A percentile compares a stretch with the other conserved stretches of the same genome.
Evolutionary conservation across 30 jellyfish, hydroid and myxozoan species (phyloP).

Genomic region (Calvadosia cruxmelitensis): DNA sequence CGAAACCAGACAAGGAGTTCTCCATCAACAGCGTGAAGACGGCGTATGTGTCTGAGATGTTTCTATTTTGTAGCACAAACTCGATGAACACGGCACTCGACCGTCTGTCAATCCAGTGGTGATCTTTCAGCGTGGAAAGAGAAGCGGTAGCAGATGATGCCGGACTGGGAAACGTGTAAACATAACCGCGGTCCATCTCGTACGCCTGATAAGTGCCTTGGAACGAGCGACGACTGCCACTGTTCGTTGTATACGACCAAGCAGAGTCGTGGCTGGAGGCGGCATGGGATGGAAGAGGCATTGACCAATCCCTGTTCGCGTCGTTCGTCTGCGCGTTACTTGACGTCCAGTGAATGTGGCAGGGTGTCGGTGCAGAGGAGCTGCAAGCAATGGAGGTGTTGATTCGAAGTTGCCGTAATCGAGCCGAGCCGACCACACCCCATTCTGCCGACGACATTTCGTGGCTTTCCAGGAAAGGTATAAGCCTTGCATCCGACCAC

Average conservation of each 20-base stretch:
- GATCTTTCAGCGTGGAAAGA: slow-evolving; percentile 8
- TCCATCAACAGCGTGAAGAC: slow-evolving; percentile 34
- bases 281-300: neutral
- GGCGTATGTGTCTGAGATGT: slow-evolving; percentile 25
- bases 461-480: slow-evolving; percentile 10
- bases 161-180: neutral
- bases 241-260: neutral
- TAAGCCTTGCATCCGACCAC: slow-evolving; percentile 47
- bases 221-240: neutral
- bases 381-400: neutral
- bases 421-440: neutral
- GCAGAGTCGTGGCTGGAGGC: neutral
- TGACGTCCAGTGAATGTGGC: neutral
- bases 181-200: neutral
- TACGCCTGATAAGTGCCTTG: neutral
- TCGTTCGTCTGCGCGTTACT: neutral
- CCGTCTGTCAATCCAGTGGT: slow-evolving; percentile 58
- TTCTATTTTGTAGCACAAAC: slow-evolving; percentile 31
- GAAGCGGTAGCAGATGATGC: neutral
- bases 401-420: neutral
- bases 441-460: neutral
- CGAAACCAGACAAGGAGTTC: slow-evolving; percentile 36
- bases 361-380: neutral
- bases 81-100: slow-evolving; percentile 52
- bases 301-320: neutral